phyloP scores from a whole-genome alignment of 2,797 vertebrate species.

The Danio aesculapii region DNA sequence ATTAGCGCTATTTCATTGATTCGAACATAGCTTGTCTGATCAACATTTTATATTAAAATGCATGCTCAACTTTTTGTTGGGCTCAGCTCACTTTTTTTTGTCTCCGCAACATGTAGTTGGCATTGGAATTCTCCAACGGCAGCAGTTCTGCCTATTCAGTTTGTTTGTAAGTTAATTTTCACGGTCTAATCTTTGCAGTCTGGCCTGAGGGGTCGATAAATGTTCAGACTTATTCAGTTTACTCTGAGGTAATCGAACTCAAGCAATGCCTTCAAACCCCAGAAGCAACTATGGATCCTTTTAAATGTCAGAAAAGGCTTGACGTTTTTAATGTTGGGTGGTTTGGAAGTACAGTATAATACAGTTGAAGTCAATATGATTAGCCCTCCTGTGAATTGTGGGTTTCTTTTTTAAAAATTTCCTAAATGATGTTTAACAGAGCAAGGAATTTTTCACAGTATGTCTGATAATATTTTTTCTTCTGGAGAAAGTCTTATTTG shows the following conservation, averaged over 20 bases:
- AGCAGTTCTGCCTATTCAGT: constrained; percentile 2
- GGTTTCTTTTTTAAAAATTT: no score
- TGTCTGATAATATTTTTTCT: no score
- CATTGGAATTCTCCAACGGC: neutral
- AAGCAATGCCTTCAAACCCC: neutral
- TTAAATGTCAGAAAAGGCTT: neutral
- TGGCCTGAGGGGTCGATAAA: constrained; percentile 15
- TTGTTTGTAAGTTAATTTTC: constrained; percentile 27
- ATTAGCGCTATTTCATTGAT: neutral
- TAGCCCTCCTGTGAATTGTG: no score
- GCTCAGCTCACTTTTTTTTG: neutral
- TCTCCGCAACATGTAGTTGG: neutral
- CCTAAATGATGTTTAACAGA: no score
- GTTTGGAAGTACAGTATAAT: neutral
- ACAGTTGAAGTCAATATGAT: no score
- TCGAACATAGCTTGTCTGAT: neutral
- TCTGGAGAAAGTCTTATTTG: no score
- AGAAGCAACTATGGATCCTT: constrained; percentile 1
- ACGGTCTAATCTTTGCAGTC: constrained; percentile 2
- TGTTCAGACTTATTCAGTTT: constrained; percentile 13
- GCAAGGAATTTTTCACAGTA: no score
- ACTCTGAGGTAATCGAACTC: constrained; percentile 3
- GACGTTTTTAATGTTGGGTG: neutral
- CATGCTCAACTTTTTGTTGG: neutral
- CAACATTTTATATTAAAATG: neutral